Base-by-base conservation (phyloP, 2,888 invertebrate species). In the Drosophila incognita region DNA sequence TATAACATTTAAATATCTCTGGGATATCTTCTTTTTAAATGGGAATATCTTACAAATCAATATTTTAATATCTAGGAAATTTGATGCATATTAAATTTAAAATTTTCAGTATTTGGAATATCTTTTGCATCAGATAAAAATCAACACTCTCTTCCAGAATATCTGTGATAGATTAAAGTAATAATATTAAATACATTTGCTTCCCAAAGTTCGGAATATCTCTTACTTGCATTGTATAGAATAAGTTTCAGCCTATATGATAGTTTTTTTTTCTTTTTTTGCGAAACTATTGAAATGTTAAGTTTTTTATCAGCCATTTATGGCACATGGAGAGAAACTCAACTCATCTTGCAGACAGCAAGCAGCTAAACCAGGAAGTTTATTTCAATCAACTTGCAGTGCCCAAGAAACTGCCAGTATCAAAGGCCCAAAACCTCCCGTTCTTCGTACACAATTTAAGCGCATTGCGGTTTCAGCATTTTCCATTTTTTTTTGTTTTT, bases 321-420 rank as follows among this genome's bases (percentile, higher is more conserved):
- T 38, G 27, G 38, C 13, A 11, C 27, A 36, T n/a, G 38, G 11
- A 29, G 18, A 29, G 27, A 11, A 36, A 46, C 46, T 24, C 46
- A 46, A 46, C 18, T 18, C 15, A 10, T 4, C 24, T 27, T 18
- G 11, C 48, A 29, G 35, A 35, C 36, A 11, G 18, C 54, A 42
- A n/a, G 35, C 24, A 48, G 21, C 63, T 24, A 40, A 61, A 10
- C 27, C 51, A 18, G 46, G 49, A 69, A 72, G 56, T 65, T 51
- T 51, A 49, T 46, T 69, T 72, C 67, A 69, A 75, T 78, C 72
- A 78, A 36, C 67, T 74, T 74, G 54, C 77, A 74, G 58, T 58
- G 56, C 77, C 49, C 49, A 65, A 56, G 67, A 62, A 71, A 38
- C 60, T 59, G 65, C 49, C 38, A 66, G 61, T 72, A 79, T 64